Conservation (phyloP, 2,888 invertebrate genomes). For the Steromphala cineraria region DNA sequence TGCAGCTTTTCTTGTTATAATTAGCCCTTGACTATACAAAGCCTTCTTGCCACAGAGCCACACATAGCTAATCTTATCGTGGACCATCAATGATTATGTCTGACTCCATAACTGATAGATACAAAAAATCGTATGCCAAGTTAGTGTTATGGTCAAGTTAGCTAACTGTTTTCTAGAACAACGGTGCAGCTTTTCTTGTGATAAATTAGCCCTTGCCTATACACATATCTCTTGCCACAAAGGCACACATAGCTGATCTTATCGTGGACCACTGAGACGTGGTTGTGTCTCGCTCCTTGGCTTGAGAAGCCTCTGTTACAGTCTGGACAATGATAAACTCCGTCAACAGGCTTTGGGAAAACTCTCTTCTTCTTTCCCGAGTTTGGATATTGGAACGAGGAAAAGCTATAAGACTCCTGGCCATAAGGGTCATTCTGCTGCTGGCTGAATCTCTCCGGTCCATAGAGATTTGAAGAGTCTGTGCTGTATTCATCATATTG, state of each 20-base stretch:
- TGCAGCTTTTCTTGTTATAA: not conserved
- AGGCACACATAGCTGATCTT: not conserved
- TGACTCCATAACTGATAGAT: not conserved
- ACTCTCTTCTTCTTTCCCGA: not conserved
- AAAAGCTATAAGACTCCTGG: too few species aligned
- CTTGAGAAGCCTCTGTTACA: not conserved
- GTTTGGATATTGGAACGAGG: not conserved
- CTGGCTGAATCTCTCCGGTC: too few species aligned
- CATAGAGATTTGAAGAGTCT: too few species aligned
- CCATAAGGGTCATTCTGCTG: too few species aligned
- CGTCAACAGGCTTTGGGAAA: not conserved
- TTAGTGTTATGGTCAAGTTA: too few species aligned
- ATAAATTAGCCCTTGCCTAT: not conserved
- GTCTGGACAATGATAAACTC: not conserved
- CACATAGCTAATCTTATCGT: not conserved
- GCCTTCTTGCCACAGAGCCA: conserved; percentile 9
- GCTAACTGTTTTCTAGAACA: too few species aligned
- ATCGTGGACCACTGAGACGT: not conserved
- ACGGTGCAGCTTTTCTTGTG: not conserved
- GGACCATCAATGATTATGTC: not conserved
- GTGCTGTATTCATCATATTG: too few species aligned
- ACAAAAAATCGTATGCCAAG: too few species aligned
- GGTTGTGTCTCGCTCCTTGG: not conserved
- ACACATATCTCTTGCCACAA: not conserved
- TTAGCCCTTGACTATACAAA: not conserved